Evolutionary conservation across 1,140 invertebrate species (phyloP), one percentile per base, ranked within the genome.

Genomic region (Habropoda laboriosa): DNA sequence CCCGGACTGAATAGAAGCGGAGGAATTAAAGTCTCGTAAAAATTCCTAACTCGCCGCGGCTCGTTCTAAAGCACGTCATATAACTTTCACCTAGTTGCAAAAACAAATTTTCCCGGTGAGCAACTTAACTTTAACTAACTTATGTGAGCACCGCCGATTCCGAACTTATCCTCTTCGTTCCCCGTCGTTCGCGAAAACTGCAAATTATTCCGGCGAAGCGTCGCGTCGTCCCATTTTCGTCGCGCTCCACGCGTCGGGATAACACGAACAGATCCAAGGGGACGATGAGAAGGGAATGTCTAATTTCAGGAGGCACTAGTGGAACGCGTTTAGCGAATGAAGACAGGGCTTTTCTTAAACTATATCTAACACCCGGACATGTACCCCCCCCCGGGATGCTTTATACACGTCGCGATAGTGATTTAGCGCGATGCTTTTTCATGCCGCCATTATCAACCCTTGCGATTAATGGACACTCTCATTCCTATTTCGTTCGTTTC

Each of bases 111-210:
- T 24, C 27, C 24, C 55, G 35, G 49, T 38, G 73, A 72, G 58
- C 78, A 58, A 67, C 68, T 67, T 74, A 78, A 81, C 74, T 86
- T 85, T 86, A 86, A 85, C 84, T 53, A 86, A 85, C 73, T 86
- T 86, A 86, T 81, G 66, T 42, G 64, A 77, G n/a, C 40, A 58
- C 47, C 68, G 27, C 53, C 47, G 78, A 57, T 78, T 78, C 66
- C 73, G 38, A 86, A 86, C 73, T 86, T 81, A 63, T 76, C 71
- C 78, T 75, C 40, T 75, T 75, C 55, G 27, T 32, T 47, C 68
- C 51, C 68, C 51, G 49, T 47, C 49, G 51, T 72, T 77, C 72
- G 79, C 38, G 82, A 81, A 80, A 85, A 86, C 63, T 72, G 49
- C 67, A 61, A 67, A 63, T 61, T 47, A 57, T 81, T 81, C 74